Base-by-base conservation (phyloP, 2,797 vertebrate species). In the Sternotherus odoratus region DNA sequence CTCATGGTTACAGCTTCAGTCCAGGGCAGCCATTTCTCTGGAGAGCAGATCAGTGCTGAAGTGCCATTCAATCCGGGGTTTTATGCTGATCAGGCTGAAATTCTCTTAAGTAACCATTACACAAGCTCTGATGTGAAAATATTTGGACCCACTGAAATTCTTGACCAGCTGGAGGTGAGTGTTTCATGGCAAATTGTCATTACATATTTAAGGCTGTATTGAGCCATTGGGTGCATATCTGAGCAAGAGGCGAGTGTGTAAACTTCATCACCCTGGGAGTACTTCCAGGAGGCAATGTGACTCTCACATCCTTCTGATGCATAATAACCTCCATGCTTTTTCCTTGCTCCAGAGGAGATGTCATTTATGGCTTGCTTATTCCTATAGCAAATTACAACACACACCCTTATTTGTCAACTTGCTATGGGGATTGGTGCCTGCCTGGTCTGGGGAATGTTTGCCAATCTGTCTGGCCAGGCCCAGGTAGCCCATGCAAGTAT, bases 1-100 rank as follows among this genome's bases (percentile, higher is more conserved):
- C 97, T 99, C 92, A 90, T 98, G 91, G 98, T 99, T 91, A 97
- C 93, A 1, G 99, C 98, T 1, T 97, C 96, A 1, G n/a, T 99
- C 56, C 96, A 92, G 49, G 98, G 98, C 92, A 93, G 93, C 50
- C 89, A 77, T 19, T 96, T 96, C 96, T 94, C 97, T 0, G 97
- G 92, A 53, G 97, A 99, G 50, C 98, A 98, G 90, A 96, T 98
- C 15, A 82, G 97, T 12, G 88, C 98, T 0, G 96, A 98, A 92
- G 97, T 99, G 95, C 98, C 99, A 28, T 98, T 99, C 92, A 98
- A 97, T 91, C 98, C 98, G 0, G 99, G 99, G 10, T 98, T 99
- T 82, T 99, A 99, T 56, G 88, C 98, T 0, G 99, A 99, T 95
- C 98, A 99, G 97, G 98, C 97, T 0, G 99, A 99, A 95, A 95